phyloP scores from a whole-genome alignment of 2,113 vertebrate genomes.

The Seriola rivoliana region DNA sequence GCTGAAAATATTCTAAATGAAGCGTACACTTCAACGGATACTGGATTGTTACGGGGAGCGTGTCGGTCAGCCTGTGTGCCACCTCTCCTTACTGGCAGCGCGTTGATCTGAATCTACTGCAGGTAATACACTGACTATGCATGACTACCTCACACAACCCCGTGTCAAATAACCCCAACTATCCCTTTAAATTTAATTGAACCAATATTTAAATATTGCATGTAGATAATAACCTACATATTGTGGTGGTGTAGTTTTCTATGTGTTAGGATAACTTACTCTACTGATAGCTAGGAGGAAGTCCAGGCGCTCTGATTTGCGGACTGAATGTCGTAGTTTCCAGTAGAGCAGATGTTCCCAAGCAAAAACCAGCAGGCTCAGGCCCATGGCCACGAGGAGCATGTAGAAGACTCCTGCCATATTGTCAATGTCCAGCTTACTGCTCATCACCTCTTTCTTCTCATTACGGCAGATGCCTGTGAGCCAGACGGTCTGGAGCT shows the following conservation, averaged over 20 bases:
- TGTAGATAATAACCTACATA: neutral
- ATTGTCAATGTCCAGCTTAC: constrained; percentile 98
- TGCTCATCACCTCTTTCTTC: constrained; percentile 99
- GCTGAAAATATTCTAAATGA: too few species aligned
- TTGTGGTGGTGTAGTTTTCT: neutral
- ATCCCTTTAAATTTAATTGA: too few species aligned
- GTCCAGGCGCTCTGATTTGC: constrained; percentile 89
- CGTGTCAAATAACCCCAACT: too few species aligned
- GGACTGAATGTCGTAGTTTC: constrained; percentile 93
- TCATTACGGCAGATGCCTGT: constrained; percentile 98
- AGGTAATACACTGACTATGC: too few species aligned
- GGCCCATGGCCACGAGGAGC: constrained; percentile 98
- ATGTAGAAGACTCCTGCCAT: constrained; percentile 99
- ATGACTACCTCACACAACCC: too few species aligned
- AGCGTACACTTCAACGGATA: too few species aligned
- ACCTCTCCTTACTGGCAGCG: too few species aligned
- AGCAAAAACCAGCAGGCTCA: constrained; percentile 95
- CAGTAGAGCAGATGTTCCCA: constrained; percentile 98
- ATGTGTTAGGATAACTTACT: constrained; percentile 69
- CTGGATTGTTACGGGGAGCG: too few species aligned
- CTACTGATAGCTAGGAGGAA: constrained; percentile 96
- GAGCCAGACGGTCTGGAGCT: constrained; percentile 97
- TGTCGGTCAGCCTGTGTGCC: too few species aligned
- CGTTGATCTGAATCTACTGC: too few species aligned
- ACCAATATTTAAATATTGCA: neutral